Conservation (phyloP, 2,888 invertebrate species). For the Agrochola litura region DNA sequence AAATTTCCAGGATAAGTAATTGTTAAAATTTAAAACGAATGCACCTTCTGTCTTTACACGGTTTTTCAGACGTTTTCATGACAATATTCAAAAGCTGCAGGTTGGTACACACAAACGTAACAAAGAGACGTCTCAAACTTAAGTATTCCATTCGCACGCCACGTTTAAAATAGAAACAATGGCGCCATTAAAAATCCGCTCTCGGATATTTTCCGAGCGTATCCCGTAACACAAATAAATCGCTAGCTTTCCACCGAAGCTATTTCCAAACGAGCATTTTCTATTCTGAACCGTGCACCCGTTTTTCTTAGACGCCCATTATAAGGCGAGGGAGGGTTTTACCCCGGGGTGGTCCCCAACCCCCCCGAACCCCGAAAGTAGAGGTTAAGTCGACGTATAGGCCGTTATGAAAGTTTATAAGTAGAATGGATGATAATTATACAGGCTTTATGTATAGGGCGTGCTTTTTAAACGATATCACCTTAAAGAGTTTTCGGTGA, state of each 20-base stretch:
- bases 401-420: slow-evolving; percentile 91
- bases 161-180: slow-evolving; percentile 90
- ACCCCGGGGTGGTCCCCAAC: slow-evolving; percentile 68
- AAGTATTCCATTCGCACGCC: slow-evolving; percentile 89
- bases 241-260: slow-evolving; percentile 90
- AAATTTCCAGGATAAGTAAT: not conserved
- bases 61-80: slow-evolving; percentile 12
- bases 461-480: slow-evolving; percentile 87
- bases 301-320: slow-evolving; percentile 90
- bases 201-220: slow-evolving; percentile 89
- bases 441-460: slow-evolving; percentile 86
- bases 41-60: not conserved
- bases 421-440: slow-evolving; percentile 91
- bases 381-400: slow-evolving; percentile 90
- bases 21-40: not conserved
- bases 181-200: slow-evolving; percentile 90
- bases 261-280: slow-evolving; percentile 90
- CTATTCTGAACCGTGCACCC: slow-evolving; percentile 90
- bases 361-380: slow-evolving; percentile 82
- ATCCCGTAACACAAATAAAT: slow-evolving; percentile 90
- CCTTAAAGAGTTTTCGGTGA: slow-evolving; percentile 80
- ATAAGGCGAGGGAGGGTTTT: slow-evolving; percentile 83
- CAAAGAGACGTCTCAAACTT: slow-evolving; percentile 74
- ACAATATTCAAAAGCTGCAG: slow-evolving; percentile 53
- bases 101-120: slow-evolving; percentile 47